Evolutionary conservation across 1,140 invertebrate species (phyloP).

Genomic region (Goniozus legneri): DNA sequence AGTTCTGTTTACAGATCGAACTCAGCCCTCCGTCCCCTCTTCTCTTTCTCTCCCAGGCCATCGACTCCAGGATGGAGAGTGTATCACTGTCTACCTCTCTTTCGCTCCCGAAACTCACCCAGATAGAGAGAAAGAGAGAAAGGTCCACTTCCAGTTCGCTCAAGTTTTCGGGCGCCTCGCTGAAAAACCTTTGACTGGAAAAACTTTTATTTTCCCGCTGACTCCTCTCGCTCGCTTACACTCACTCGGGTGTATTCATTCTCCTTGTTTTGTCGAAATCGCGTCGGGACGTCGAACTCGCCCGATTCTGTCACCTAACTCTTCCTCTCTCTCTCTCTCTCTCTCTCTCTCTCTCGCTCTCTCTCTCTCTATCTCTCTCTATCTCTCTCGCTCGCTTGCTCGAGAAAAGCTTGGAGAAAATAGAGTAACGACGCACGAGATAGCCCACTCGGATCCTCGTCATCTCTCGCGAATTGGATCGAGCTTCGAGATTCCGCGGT

Average conservation of each 20-base stretch:
- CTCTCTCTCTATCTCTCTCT: too few species aligned
- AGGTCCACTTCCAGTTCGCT: slow-evolving; percentile 31
- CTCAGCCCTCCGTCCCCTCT: slow-evolving; percentile 14
- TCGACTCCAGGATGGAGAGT: slow-evolving; percentile 31
- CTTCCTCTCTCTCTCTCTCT: neutral
- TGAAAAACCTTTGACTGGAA: too few species aligned
- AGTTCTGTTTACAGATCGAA: slow-evolving; percentile 43
- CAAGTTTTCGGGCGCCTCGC: slow-evolving; percentile 39
- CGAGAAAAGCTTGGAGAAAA: too few species aligned
- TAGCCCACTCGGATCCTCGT: too few species aligned
- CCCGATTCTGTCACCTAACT: neutral
- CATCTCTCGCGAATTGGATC: too few species aligned
- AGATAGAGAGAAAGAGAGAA: too few species aligned
- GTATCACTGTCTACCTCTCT: slow-evolving; percentile 8
- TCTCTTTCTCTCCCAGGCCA: slow-evolving; percentile 11
- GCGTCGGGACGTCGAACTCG: slow-evolving; percentile 25
- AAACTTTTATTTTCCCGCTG: slow-evolving; percentile 48
- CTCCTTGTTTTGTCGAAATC: slow-evolving; percentile 43
- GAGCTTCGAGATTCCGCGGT: too few species aligned
- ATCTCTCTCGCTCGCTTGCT: too few species aligned
- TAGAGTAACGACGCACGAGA: too few species aligned
- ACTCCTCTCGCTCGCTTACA: slow-evolving; percentile 35
- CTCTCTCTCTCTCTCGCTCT: neutral
- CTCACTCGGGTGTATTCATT: too few species aligned
- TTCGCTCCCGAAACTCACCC: too few species aligned